Conservation (phyloP, 1,140 invertebrate species). For the Whitmania pigra region DNA sequence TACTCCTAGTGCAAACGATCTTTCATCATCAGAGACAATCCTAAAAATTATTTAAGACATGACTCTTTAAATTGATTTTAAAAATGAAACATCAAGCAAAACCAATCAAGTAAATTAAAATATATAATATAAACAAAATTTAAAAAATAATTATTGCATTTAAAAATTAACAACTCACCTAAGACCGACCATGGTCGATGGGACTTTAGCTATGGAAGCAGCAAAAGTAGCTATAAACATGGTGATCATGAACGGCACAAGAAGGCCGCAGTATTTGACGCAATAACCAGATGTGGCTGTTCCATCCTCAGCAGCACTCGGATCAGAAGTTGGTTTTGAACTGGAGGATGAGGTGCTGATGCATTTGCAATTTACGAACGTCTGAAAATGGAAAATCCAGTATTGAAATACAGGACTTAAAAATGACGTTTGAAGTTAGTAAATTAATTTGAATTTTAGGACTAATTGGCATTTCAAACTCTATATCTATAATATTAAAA, state of each 20-base stretch:
- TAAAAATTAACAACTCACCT: conserved; percentile 14
- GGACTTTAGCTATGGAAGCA: background rate
- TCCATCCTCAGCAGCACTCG: background rate
- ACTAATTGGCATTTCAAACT: too few species aligned
- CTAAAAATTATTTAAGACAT: background rate
- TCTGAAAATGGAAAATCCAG: background rate
- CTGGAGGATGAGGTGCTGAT: background rate
- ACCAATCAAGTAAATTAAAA: background rate
- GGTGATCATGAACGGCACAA: conserved; percentile 12
- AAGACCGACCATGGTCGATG: conserved; percentile 13
- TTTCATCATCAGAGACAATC: conserved; percentile 18
- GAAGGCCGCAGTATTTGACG: background rate
- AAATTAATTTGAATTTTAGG: too few species aligned
- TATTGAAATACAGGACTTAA: too few species aligned
- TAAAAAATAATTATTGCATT: too few species aligned
- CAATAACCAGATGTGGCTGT: conserved; percentile 12
- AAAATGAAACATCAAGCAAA: background rate
- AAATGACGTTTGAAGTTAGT: too few species aligned
- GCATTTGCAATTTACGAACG: conserved; percentile 13
- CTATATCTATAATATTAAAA: too few species aligned
- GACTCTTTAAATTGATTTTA: too few species aligned
- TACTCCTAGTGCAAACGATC: conserved; percentile 15
- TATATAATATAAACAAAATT: too few species aligned
- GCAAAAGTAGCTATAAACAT: conserved; percentile 5
- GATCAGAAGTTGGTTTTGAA: background rate